phyloP scores from a whole-genome alignment of 1,140 invertebrate genomes.

The Drosophila bocki region DNA sequence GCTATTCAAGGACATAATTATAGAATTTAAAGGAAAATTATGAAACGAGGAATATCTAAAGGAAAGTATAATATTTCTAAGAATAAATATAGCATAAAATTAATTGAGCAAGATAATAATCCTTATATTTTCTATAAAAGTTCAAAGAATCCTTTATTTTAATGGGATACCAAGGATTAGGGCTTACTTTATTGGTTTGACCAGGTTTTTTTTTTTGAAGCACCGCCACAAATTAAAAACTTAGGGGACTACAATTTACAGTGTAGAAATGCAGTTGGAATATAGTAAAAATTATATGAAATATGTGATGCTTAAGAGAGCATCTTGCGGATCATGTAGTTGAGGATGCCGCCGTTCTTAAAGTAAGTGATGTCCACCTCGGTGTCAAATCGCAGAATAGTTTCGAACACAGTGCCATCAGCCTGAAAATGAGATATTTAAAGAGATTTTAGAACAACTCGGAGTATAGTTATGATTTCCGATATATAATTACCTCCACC shows the following conservation, averaged over 20 bases:
- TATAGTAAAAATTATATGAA: conserved; percentile 32
- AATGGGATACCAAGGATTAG: conserved; percentile 69
- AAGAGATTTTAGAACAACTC: no score
- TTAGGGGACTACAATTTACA: conserved; percentile 49
- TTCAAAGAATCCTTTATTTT: background rate
- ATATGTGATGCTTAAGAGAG: conserved; percentile 55
- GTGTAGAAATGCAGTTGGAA: conserved; percentile 68
- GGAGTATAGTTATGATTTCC: background rate
- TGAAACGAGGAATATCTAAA: background rate
- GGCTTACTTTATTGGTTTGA: conserved; percentile 62
- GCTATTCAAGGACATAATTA: background rate
- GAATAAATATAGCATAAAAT: no score
- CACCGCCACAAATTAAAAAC: conserved; percentile 58
- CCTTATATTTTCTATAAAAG: no score
- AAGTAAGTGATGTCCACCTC: conserved; percentile 99
- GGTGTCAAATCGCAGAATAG: conserved; percentile 93
- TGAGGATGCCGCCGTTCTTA: conserved; percentile 97
- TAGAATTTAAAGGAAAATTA: background rate
- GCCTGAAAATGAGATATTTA: conserved; percentile 70
- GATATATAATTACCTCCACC: conserved; percentile 70
- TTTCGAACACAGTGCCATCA: conserved; percentile 85
- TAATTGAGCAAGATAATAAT: no score
- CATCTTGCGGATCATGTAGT: conserved; percentile 98
- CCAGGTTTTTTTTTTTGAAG: conserved; percentile 41
- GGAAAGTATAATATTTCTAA: background rate